Conservation (phyloP, 2,113 vertebrate species). For the Ceyx margarethae region DNA sequence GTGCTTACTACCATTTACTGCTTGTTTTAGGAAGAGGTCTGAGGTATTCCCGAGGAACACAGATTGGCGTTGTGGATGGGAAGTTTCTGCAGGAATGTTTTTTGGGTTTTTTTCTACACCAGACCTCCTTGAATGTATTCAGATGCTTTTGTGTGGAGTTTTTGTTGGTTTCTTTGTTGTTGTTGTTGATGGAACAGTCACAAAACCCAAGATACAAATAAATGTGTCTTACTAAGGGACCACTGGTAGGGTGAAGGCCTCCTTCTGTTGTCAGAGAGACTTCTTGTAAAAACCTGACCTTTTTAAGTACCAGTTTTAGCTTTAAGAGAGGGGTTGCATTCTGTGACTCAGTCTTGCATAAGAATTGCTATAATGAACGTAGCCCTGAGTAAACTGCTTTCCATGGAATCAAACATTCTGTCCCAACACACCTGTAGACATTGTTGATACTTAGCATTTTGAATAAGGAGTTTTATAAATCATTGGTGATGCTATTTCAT, state of each 20-base stretch:
- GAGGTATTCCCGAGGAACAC: neutral
- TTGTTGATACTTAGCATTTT: neutral
- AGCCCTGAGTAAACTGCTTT: neutral
- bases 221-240: neutral
- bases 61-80: neutral
- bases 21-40: neutral
- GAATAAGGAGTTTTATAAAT: neutral
- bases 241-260: neutral
- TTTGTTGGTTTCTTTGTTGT: neutral
- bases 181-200: neutral
- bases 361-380: neutral
- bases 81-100: neutral
- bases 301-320: neutral
- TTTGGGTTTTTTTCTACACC: neutral
- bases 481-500: neutral
- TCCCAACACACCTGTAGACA: neutral
- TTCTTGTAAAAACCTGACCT: neutral
- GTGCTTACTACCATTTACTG: neutral
- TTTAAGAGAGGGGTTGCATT: neutral
- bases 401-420: neutral
- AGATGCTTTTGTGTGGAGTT: neutral
- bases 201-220: neutral
- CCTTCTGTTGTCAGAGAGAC: neutral
- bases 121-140: neutral
- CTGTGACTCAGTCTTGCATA: neutral